A percentile compares a stretch with the other conserved stretches of the same genome.
Conservation (phyloP, 2,797 vertebrate species). For the Lycodopsis pacificus region DNA sequence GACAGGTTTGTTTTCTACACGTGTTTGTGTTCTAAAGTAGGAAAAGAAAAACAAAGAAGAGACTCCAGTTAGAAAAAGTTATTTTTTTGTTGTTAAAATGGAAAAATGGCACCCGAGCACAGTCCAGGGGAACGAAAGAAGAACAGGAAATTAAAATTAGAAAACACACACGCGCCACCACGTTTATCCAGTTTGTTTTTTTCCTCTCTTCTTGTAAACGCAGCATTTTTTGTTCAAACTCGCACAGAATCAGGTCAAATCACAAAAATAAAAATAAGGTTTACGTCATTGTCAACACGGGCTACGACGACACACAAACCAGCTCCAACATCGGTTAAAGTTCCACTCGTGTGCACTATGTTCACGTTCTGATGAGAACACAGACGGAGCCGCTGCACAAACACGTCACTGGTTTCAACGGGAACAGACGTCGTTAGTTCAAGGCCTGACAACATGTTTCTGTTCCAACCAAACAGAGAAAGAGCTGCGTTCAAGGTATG, state of each 20-base stretch:
- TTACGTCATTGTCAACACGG: constrained; percentile 63
- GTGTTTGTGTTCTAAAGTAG: constrained; percentile 55
- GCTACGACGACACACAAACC: constrained; percentile 62
- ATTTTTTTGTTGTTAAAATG: constrained; percentile 51
- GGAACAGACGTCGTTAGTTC: background rate
- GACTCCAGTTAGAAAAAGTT: constrained; percentile 74
- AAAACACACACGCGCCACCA: constrained; percentile 52
- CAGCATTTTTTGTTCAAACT: constrained; percentile 66
- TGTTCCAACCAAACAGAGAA: constrained; percentile 25
- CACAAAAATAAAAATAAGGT: constrained; percentile 49
- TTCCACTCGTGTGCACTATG: constrained; percentile 19
- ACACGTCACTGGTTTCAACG: background rate
- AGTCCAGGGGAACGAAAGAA: constrained; percentile 47
- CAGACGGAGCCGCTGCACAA: constrained; percentile 50
- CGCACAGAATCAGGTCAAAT: constrained; percentile 68
- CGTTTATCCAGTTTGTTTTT: constrained; percentile 47
- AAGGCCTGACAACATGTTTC: background rate
- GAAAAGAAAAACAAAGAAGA: constrained; percentile 56
- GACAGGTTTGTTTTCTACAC: constrained; percentile 61
- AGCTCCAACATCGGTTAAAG: constrained; percentile 31
- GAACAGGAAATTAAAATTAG: background rate
- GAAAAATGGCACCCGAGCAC: constrained; percentile 76
- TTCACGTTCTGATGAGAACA: background rate
- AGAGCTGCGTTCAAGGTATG: constrained; percentile 5
- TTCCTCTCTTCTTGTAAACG: constrained; percentile 62